Base-by-base conservation (phyloP, 1,140 invertebrate genomes). In the Callitettix versicolor region DNA sequence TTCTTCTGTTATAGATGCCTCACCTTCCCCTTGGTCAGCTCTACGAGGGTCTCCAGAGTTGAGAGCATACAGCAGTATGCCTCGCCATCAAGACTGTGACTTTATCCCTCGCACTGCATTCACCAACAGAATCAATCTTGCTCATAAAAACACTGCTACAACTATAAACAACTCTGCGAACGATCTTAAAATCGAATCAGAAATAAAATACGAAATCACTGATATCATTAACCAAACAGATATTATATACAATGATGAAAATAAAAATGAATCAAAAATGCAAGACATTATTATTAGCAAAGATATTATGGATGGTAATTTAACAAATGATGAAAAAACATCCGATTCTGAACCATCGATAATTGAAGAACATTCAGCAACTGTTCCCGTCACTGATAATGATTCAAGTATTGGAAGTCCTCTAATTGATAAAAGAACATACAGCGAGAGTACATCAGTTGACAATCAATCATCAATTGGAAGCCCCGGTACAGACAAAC, bases 11-110 rank as follows among this genome's bases (percentile, higher is more conserved):
- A 15, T 43, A 60, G 61, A 61, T 53, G 55, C 53, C 36, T 50
- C 76, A 47, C 73, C 76, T 3, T 71, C 74, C 9, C 69, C 73
- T 61, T 79, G 78, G 78, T 70, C 69, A 14, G 67, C 69, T 18
- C 59, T 73, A 9, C 68, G 78, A 57, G 74, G 71, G 53, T 77
- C 76, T 0, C 68, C 73, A 2, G 76, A 78, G 61, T 66, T 76
- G 53, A 68, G 78, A 17, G 65, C 77, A 1, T 80, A 79, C 63
- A 77, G 73, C 44, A 80, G 78, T 57, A 61, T 80, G 24, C 78
- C 79, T 9, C 65, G 72, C n/a, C 64, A 60, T 30, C 56, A 55
- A 43, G 58, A 59, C 21, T 55, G 36, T 21, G 60, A 59, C n/a
- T 61, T 52, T 30, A 22, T 54, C 18, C 33, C 52, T 30, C 36